Conservation (phyloP, 2,888 invertebrate species). For the Actias luna region DNA sequence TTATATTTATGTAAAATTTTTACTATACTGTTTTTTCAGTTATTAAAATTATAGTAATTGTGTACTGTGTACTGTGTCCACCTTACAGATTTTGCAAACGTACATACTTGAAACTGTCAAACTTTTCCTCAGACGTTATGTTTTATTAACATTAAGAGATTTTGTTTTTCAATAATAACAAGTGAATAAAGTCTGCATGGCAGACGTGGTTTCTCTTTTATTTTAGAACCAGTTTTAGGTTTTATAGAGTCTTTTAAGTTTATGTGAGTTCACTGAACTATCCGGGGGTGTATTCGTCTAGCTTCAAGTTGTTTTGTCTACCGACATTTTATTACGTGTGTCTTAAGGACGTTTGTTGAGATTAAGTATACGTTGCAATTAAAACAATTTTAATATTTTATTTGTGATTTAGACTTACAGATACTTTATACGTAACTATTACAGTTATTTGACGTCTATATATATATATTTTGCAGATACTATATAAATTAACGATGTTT, state of each 20-base stretch:
- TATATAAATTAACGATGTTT: too few relatives aligned
- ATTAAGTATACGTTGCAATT: not conserved
- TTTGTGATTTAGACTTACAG: not conserved
- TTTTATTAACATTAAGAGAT: not conserved
- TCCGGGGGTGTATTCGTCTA: conserved; percentile 5
- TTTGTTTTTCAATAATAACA: not conserved
- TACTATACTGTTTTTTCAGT: too few relatives aligned
- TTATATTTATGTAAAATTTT: too few relatives aligned
- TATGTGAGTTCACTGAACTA: not conserved
- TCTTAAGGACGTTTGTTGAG: conserved; percentile 20
- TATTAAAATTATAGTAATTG: too few relatives aligned
- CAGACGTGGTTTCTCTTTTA: not conserved
- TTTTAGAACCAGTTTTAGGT: not conserved
- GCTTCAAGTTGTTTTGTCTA: not conserved
- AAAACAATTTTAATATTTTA: not conserved
- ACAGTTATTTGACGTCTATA: too few relatives aligned
- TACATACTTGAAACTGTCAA: not conserved
- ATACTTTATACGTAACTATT: not conserved
- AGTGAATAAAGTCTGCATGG: not conserved
- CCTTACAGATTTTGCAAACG: too few relatives aligned
- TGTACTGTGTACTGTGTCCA: too few relatives aligned
- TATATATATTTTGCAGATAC: too few relatives aligned
- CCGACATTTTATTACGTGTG: conserved; percentile 13
- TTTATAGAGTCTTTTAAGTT: not conserved
- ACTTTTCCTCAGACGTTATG: not conserved